Evolutionary conservation across 2,888 invertebrate species (phyloP).

Genomic region (Ceriagrion tenellum): DNA sequence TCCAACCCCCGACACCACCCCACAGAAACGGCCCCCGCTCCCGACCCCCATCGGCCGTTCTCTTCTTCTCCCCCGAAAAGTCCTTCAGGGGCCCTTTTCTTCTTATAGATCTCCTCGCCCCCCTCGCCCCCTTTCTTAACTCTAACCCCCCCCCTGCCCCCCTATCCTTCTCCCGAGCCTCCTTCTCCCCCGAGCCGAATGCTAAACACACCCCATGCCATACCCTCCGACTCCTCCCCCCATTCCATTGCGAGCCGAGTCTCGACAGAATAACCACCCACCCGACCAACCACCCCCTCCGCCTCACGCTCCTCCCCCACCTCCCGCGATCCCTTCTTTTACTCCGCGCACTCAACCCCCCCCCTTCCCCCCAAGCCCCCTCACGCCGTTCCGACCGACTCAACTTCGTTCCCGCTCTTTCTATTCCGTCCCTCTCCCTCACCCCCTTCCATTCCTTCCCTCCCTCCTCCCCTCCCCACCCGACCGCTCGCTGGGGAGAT

Average conservation of each 20-base stretch:
- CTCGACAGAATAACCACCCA: constrained; percentile 14
- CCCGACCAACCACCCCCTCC: neutral
- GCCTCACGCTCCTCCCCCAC: neutral
- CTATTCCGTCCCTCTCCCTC: neutral
- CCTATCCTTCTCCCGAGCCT: neutral
- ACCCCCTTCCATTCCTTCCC: neutral
- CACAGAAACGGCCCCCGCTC: neutral
- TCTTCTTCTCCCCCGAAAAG: constrained; percentile 36
- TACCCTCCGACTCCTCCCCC: neutral
- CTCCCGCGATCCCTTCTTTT: neutral
- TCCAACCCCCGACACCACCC: neutral
- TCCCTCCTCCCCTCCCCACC: neutral
- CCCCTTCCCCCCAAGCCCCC: neutral
- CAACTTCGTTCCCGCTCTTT: neutral
- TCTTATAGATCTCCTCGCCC: constrained; percentile 20
- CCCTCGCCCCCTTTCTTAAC: neutral
- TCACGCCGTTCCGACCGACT: neutral
- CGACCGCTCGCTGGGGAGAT: neutral
- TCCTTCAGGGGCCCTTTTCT: constrained; percentile 21
- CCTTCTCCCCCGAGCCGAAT: constrained; percentile 25
- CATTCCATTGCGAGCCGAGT: neutral
- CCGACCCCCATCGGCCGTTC: neutral
- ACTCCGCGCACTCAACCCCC: neutral
- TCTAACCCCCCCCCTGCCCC: neutral
- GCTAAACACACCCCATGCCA: constrained; percentile 56